phyloP scores from a whole-genome alignment of 2,888 invertebrate genomes.

The Synanthedon tipuliformis region DNA sequence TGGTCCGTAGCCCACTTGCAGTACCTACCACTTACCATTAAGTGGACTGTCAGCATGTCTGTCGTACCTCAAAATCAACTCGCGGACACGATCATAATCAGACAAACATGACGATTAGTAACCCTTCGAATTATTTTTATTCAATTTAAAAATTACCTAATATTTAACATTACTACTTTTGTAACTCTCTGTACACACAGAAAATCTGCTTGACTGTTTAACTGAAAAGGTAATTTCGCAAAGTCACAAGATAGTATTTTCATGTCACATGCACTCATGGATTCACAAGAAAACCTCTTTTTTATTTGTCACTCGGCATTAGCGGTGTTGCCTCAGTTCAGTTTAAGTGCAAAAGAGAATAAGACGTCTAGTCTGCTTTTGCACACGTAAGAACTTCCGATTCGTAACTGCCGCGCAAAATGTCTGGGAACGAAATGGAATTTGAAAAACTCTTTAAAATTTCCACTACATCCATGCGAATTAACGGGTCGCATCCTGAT shows the following conservation, averaged over 20 bases:
- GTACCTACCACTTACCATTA: too few relatives aligned
- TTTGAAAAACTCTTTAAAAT: constrained; percentile 27
- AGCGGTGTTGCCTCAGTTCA: not conserved
- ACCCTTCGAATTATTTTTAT: too few relatives aligned
- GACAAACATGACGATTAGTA: too few relatives aligned
- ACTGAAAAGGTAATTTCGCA: not conserved
- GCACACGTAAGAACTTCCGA: not conserved
- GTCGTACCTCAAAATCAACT: too few relatives aligned
- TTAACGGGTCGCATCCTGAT: constrained; percentile 27
- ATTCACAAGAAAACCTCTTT: constrained; percentile 5
- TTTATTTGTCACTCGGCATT: constrained; percentile 5
- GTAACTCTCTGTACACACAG: not conserved
- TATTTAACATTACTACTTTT: not conserved
- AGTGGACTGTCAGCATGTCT: too few relatives aligned
- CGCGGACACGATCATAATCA: too few relatives aligned
- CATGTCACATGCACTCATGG: constrained; percentile 5
- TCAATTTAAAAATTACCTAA: too few relatives aligned
- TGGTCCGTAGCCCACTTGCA: too few relatives aligned
- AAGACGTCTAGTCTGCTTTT: too few relatives aligned
- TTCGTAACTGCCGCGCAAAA: constrained; percentile 4
- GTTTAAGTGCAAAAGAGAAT: too few relatives aligned
- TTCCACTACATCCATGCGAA: constrained; percentile 16
- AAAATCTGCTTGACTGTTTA: not conserved
- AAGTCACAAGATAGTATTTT: not conserved
- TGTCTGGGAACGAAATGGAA: constrained; percentile 11